Base-by-base conservation (phyloP, 1,140 invertebrate species). In the Heliconius hermathena region DNA sequence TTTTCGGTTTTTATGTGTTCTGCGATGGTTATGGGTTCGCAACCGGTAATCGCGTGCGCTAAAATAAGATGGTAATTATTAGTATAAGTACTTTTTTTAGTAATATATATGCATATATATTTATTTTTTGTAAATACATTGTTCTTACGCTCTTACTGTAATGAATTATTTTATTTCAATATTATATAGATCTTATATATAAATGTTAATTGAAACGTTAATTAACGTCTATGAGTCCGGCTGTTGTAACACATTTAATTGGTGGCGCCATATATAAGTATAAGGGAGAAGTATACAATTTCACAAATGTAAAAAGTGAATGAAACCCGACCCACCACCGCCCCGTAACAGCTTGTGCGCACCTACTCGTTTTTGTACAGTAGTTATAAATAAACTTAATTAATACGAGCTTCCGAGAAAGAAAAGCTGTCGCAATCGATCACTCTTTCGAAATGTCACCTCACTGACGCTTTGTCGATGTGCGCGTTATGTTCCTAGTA, bases 401-500 rank as follows among this genome's bases (percentile, higher is more conserved):
- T 66, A 66, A 66, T 66, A 29, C 60, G 26, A 66, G 60, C 60
- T 66, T 66, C 60, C 60, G 60, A 66, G 60, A 66, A 66, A 66
- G 60, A 66, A 66, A 66, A 66, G 60, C 26, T 66, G 60, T 8
- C 60, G 22, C 60, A 16, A 66, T 66, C 60, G 60, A 66, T 66
- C 60, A 66, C 22, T n/a, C 60, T 13, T 66, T 66, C 9, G 13
- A 66, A 66, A 66, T 66, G 60, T 66, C 60, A 66, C 22, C n/a
- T 13, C 13, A 13, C 60, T 66, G 60, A 66, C 60, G 60, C n/a
- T 66, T 66, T 29, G 26, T 1, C 60, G 60, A 66, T 29, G 13
- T 46, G 57, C 9, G 57, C 9, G n/a, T 60, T n/a, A 66, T 66
- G 60, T 26, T 66, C 26, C 60, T 66, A 29, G 26, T 66, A 66